phyloP scores from a whole-genome alignment of 2,888 invertebrate species.

The Hermaeophaga mercurialis region DNA sequence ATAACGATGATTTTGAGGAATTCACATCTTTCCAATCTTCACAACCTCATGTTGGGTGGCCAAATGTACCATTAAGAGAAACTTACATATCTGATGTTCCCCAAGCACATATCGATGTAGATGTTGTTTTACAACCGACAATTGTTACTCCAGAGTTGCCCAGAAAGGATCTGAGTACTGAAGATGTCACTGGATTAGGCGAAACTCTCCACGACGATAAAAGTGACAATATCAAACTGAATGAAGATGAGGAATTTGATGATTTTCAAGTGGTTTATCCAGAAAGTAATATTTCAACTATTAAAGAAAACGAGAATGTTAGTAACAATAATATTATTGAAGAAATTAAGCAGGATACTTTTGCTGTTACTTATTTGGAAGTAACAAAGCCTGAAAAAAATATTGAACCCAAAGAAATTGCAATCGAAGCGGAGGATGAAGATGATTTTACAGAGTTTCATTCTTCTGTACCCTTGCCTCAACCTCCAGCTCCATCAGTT shows the following conservation, averaged over 20 bases:
- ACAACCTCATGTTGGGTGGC: constrained; percentile 18
- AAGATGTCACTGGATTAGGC: constrained; percentile 25
- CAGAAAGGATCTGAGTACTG: constrained; percentile 36
- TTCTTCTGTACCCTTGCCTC: constrained; percentile 38
- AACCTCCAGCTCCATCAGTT: neutral
- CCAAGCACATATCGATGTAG: constrained; percentile 32
- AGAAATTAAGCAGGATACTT: neutral
- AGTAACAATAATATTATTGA: neutral
- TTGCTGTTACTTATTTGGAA: neutral
- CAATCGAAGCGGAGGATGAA: constrained; percentile 39
- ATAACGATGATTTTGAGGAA: constrained; percentile 55
- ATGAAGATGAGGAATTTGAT: constrained; percentile 51
- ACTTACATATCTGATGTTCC: constrained; percentile 51
- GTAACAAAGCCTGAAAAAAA: neutral
- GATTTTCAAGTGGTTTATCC: constrained; percentile 51
- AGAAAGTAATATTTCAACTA: constrained; percentile 10
- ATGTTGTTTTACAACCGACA: constrained; percentile 49
- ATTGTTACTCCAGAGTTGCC: constrained; percentile 49
- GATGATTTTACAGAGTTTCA: constrained; percentile 58
- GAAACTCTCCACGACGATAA: constrained; percentile 19
- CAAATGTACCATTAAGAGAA: constrained; percentile 51
- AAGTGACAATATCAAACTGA: constrained; percentile 4
- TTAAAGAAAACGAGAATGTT: neutral
- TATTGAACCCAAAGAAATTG: neutral
- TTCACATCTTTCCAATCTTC: constrained; percentile 59